These are phyloP conservation scores for Tarsius wallacei DNA, from an alignment of 2,797 vertebrate species.

Conservation along the genomic window DNA sequence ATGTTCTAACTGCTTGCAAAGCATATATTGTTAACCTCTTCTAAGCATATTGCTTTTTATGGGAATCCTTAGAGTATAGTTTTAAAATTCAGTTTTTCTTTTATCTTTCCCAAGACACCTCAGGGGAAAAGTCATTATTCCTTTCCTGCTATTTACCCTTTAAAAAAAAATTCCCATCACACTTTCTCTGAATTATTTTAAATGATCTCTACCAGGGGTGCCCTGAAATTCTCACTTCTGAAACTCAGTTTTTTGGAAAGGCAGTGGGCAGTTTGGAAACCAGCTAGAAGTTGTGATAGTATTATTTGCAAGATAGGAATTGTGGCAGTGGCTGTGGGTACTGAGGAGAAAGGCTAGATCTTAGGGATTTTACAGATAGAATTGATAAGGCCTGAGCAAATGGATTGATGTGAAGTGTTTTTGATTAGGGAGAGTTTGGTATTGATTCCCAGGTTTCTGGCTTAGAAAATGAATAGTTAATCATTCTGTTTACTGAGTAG, in stretches of 20 bases:
- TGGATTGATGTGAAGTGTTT: background rate
- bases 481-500: constrained; percentile 42
- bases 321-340: background rate
- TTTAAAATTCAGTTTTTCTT: constrained; percentile 48
- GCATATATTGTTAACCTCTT: constrained; percentile 26
- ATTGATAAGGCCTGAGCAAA: background rate
- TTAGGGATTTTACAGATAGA: constrained; percentile 7
- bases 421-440: background rate
- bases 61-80: background rate
- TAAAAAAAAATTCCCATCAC: background rate
- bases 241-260: constrained; percentile 38
- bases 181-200: background rate
- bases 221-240: constrained; percentile 22
- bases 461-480: constrained; percentile 5
- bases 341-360: constrained; percentile 5
- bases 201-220: background rate
- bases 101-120: background rate
- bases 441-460: constrained; percentile 31
- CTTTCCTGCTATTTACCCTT: background rate
- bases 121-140: constrained; percentile 11
- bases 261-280: background rate
- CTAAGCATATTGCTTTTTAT: constrained; percentile 47
- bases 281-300: background rate
- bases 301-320: background rate
- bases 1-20: constrained; percentile 5